Evolutionary conservation across 1,140 invertebrate species (phyloP).

Genomic region (Phymorhynchus buccinoides): DNA sequence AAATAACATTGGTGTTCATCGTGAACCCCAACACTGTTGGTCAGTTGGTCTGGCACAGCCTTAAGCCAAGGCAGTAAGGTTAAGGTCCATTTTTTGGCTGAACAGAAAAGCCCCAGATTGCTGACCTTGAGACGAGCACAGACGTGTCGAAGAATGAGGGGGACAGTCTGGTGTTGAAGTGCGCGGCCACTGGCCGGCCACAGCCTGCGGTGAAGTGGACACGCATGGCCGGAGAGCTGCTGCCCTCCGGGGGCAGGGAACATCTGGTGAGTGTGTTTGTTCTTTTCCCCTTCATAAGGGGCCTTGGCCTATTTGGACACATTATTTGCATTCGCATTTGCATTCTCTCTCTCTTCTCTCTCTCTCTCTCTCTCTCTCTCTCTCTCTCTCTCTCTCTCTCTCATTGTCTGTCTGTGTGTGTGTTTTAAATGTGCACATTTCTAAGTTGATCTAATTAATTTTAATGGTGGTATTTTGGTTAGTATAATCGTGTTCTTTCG

Average conservation of each 20-base stretch:
- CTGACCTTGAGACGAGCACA: slow-evolving; percentile 59
- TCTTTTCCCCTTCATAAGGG: slow-evolving; percentile 22
- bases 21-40: too few relatives aligned
- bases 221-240: slow-evolving; percentile 56
- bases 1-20: too few relatives aligned
- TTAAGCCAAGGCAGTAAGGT: too few relatives aligned
- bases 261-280: slow-evolving; percentile 39
- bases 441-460: too few relatives aligned
- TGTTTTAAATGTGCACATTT: too few relatives aligned
- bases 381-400: too few relatives aligned
- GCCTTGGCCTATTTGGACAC: neutral
- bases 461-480: too few relatives aligned
- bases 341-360: neutral
- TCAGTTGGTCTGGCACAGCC: too few relatives aligned
- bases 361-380: neutral
- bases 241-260: slow-evolving; percentile 59
- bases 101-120: slow-evolving; percentile 59
- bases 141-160: slow-evolving; percentile 56
- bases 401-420: too few relatives aligned
- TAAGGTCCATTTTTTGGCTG: neutral
- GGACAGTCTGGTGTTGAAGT: slow-evolving; percentile 50
- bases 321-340: neutral
- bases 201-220: slow-evolving; percentile 57
- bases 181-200: slow-evolving; percentile 61
- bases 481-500: too few relatives aligned